Base-by-base conservation (phyloP, 2,113 vertebrate genomes). In the Tautogolabrus adspersus region DNA sequence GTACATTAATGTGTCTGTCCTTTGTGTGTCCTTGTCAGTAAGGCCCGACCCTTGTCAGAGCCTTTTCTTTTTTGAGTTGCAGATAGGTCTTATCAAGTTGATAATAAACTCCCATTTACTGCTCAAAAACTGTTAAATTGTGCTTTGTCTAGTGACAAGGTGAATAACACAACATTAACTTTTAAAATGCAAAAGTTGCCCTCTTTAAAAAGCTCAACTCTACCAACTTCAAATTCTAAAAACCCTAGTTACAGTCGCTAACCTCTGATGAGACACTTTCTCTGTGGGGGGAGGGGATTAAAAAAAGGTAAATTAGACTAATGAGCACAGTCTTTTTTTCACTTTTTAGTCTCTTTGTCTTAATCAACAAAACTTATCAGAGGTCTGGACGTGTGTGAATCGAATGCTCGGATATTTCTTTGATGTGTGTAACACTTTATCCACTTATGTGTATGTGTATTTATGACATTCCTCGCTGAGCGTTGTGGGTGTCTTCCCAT, bases 401-500 rank as follows among this genome's bases (percentile, higher is more conserved):
- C 34, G 47, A 66, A 55, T 34, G 19, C 47, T 72, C 49, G 37
- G 58, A 59, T 69, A 19, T 76, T 37, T 46, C 19, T 64, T 44
- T 67, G 64, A 10, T 37, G 68, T 79, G 72, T 72, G 51, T 60
- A 54, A 26, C 34, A 63, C 21, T 74, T 61, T 60, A 38, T 26
- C 19, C 30, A 34, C 72, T 51, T 81, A 49, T 16, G n/a, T 62
- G 54, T 81, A 44, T 16, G n/a, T 62, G 54, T 56, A 15, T 73
- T 81, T 81, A 67, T 21, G 2, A 18, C 70, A 76, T 84, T 77
- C 77, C 63, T 75, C 2, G 2, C 58, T 62, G 10, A 51, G 46
- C 54, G 1, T 63, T 72, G 57, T 63, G 73, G 30, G 46, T 51
- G 56, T 72, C 76, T 83, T 75, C 62, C 58, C 71, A 85, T 75